Evolutionary conservation across 2,113 vertebrate species (phyloP).

Genomic region (Chunga burmeisteri): DNA sequence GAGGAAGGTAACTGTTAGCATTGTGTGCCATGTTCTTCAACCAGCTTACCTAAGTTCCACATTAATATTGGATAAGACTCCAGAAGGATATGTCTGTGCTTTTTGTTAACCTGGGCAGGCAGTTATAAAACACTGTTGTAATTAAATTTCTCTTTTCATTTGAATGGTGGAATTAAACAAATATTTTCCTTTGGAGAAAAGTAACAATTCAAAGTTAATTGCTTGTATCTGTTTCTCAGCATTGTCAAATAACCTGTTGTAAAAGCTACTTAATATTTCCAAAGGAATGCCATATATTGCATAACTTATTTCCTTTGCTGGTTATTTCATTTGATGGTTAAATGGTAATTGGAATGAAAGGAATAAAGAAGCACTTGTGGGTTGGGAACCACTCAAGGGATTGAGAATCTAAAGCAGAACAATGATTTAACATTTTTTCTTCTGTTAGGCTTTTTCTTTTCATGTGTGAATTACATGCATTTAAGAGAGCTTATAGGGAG

Average conservation of each 20-base stretch:
- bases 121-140: conserved; percentile 2
- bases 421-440: conserved; percentile 43
- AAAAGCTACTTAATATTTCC: conserved; percentile 40
- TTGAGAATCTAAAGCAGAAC: conserved; percentile 39
- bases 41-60: not conserved
- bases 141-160: conserved; percentile 60
- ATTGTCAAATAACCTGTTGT: conserved; percentile 32
- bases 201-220: conserved; percentile 65
- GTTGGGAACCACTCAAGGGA: conserved; percentile 31
- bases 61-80: not conserved
- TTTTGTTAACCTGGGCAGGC: conserved; percentile 21
- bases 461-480: not conserved
- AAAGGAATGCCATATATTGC: conserved; percentile 15
- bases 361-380: conserved; percentile 31
- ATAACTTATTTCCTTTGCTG: conserved; percentile 44
- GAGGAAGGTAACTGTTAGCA: not conserved
- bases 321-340: conserved; percentile 52
- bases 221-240: conserved; percentile 26
- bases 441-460: conserved; percentile 50
- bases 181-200: conserved; percentile 62
- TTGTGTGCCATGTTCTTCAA: not conserved
- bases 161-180: conserved; percentile 56
- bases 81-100: not conserved
- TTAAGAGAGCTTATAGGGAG: conserved; percentile 21
- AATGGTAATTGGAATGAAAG: conserved; percentile 53